Conservation (phyloP, 2,888 invertebrate species). For the Noctua fimbriata region DNA sequence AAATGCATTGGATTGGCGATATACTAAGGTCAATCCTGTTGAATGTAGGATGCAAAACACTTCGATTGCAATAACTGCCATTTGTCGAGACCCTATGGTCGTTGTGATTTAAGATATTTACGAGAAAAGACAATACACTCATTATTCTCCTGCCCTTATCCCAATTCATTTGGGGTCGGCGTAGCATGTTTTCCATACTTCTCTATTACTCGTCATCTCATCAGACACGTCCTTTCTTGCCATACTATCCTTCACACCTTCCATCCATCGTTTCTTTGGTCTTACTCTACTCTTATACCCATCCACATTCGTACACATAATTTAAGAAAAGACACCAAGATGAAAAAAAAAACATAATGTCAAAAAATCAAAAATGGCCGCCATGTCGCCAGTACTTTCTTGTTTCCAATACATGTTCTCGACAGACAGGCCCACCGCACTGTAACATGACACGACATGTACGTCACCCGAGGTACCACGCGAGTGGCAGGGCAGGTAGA, state of each 20-base stretch:
- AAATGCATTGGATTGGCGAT: too few species aligned
- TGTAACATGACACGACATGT: slow-evolving; percentile 54
- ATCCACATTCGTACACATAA: not conserved
- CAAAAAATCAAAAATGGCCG: not conserved
- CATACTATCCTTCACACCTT: not conserved
- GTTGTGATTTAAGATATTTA: not conserved
- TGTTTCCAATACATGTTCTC: not conserved
- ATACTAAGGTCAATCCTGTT: too few species aligned
- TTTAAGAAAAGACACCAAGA: too few species aligned
- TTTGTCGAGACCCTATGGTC: too few species aligned
- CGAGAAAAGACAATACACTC: not conserved
- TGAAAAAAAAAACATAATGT: not conserved
- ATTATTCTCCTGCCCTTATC: not conserved
- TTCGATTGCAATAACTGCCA: too few species aligned
- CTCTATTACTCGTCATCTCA: too few species aligned
- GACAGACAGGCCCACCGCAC: slow-evolving; percentile 55
- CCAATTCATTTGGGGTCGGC: not conserved
- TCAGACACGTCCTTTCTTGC: not conserved
- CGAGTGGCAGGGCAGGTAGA: slow-evolving; percentile 7
- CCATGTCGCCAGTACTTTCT: slow-evolving; percentile 24
- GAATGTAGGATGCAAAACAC: too few species aligned
- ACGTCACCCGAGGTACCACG: slow-evolving; percentile 33
- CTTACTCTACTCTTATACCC: not conserved
- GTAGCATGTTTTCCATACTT: not conserved
- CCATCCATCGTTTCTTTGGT: not conserved